Conservation (phyloP, 2,888 invertebrate genomes). For the Tenthredo mesomela region DNA sequence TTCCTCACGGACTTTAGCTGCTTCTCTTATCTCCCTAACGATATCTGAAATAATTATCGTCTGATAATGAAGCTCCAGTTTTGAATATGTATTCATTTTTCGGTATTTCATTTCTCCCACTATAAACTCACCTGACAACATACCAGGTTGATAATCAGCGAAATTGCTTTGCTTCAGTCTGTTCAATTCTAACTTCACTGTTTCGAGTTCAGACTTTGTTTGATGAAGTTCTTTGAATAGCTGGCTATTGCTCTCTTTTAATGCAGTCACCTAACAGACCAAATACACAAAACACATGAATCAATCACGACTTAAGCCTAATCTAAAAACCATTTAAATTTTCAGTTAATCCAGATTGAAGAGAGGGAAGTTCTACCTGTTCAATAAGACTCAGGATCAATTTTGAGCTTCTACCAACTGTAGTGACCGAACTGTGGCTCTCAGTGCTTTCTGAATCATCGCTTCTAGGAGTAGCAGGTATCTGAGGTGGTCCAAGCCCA, state of each 20-base stretch:
- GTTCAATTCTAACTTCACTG: conserved; percentile 70
- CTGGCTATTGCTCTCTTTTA: conserved; percentile 87
- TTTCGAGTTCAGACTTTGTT: conserved; percentile 82
- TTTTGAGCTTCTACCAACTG: conserved; percentile 81
- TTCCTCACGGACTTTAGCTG: conserved; percentile 73
- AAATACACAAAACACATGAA: not conserved
- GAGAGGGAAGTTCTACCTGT: conserved; percentile 83
- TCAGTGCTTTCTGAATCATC: conserved; percentile 80
- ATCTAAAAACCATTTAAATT: not conserved
- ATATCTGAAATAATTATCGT: conserved; percentile 68
- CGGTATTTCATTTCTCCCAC: not conserved
- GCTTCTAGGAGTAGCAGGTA: conserved; percentile 78
- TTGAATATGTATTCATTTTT: not conserved
- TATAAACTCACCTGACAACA: conserved; percentile 71
- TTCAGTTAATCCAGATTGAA: not conserved
- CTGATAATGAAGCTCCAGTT: not conserved
- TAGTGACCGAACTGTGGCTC: conserved; percentile 78
- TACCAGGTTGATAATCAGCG: conserved; percentile 75
- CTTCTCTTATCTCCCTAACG: conserved; percentile 75
- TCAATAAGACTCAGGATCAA: conserved; percentile 84
- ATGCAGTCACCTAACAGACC: conserved; percentile 74
- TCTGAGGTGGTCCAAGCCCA: conserved; percentile 80
- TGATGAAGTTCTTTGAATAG: conserved; percentile 88
- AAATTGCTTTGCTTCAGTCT: conserved; percentile 68
- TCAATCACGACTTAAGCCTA: not conserved